phyloP scores from a whole-genome alignment of 35 echinoderm and acorn worm genomes.

The Holothuria glaberrima region DNA sequence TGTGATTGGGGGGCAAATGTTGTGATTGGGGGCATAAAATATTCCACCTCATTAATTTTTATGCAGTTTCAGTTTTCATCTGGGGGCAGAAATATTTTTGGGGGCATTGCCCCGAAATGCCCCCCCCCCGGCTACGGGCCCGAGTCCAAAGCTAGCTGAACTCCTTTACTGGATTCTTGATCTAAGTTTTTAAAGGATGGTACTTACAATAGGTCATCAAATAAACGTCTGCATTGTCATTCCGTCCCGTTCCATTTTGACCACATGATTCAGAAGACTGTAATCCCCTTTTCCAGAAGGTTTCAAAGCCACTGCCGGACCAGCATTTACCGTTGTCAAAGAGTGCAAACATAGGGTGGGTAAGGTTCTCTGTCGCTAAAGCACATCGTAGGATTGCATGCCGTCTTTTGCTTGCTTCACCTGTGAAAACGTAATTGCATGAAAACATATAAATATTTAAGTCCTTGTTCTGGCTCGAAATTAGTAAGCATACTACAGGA shows the following conservation, averaged over 20 bases:
- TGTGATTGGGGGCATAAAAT: no score
- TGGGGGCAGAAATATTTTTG: no score
- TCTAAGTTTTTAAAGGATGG: not conserved
- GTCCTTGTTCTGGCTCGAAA: no score
- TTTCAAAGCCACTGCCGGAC: not conserved
- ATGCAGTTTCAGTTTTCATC: no score
- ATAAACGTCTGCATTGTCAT: not conserved
- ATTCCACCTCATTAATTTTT: no score
- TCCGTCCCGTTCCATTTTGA: not conserved
- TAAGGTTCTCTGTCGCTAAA: not conserved
- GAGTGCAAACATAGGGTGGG: not conserved
- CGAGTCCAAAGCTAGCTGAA: no score
- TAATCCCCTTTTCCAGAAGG: not conserved
- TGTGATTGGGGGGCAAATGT: no score
- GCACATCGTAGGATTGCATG: not conserved
- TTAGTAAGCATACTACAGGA: no score
- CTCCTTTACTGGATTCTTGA: not conserved
- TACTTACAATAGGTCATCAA: conserved; percentile 5
- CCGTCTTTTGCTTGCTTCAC: not conserved
- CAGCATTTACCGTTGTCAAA: not conserved
- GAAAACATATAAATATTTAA: no score
- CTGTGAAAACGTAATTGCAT: not conserved
- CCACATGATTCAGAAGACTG: not conserved
- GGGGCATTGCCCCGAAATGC: no score
- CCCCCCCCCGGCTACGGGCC: no score